Evolutionary conservation across 2,888 invertebrate species (phyloP).

Genomic region (Asteroscopus sphinx): DNA sequence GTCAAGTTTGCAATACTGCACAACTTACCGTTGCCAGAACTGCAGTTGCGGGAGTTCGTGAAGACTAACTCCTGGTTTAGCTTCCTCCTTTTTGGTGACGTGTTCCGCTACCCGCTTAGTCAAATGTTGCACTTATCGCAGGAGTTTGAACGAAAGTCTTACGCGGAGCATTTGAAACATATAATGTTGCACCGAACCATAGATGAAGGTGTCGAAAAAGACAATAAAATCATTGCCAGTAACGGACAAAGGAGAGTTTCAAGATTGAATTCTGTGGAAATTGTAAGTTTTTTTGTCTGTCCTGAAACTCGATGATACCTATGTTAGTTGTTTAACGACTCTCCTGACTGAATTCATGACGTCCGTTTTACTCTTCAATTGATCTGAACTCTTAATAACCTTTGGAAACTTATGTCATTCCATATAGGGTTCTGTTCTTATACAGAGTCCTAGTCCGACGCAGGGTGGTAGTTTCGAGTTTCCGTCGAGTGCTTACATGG

Average conservation of each 20-base stretch:
- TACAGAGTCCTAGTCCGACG: conserved; percentile 69
- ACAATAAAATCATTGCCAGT: conserved; percentile 72
- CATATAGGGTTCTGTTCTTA: conserved; percentile 29
- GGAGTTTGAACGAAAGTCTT: conserved; percentile 88
- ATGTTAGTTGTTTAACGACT: background rate
- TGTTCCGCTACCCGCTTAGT: conserved; percentile 91
- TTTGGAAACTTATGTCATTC: conserved; percentile 12
- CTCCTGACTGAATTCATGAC: too few species aligned
- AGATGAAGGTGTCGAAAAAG: conserved; percentile 81
- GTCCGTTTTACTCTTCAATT: too few species aligned
- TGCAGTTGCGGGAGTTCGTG: conserved; percentile 90
- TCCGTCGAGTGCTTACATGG: conserved; percentile 78
- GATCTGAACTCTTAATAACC: conserved; percentile 6
- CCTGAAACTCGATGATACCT: too few species aligned
- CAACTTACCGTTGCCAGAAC: conserved; percentile 89
- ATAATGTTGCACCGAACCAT: conserved; percentile 81
- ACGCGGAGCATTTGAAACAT: conserved; percentile 91
- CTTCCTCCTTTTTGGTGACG: conserved; percentile 92
- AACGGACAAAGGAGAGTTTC: conserved; percentile 78
- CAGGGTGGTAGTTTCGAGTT: conserved; percentile 78
- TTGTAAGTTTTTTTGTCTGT: conserved; percentile 69
- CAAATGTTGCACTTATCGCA: conserved; percentile 90
- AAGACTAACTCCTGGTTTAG: conserved; percentile 92
- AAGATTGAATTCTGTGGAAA: conserved; percentile 80
- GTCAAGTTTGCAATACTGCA: conserved; percentile 90